Evolutionary conservation across 2,113 vertebrate species (phyloP), one percentile per base, ranked within the genome.

Genomic region (Oenanthe melanoleuca): DNA sequence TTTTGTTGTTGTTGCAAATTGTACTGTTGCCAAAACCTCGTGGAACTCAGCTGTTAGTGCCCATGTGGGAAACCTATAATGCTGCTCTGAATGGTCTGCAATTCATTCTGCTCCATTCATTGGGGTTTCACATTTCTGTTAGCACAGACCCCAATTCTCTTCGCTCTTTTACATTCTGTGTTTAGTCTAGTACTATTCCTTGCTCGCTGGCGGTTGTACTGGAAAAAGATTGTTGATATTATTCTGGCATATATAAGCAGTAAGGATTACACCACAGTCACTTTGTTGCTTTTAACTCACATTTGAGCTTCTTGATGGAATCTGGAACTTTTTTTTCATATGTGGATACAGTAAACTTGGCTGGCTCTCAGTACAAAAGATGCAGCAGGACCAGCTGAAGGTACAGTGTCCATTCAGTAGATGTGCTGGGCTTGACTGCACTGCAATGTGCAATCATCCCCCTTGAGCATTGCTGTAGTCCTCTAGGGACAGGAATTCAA

Each of bases 181-280:
- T 97, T 98, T 97, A 93, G 89, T 97, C 95, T 97, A 92, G 73
- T 83, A n/a, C 65, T 95, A 75, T 95, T 96, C 67, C 94, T 91
- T 29, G 84, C 50, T 86, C 47, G 53, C 87, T 96, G 94, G 95
- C 82, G 5, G 91, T 89, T 82, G 81, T 84, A 64, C 84, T 86
- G 91, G 82, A 85, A 75, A 89, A 86, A 92, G 86, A 42, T 33
- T 84, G 84, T 81, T 86, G 77, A 88, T 92, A 55, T 60, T 90
- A 94, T 95, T 94, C 67, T 89, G 74, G 87, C 87, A 94, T 80
- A 80, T 87, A 53, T 89, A 64, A 94, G 50, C 87, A 87, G 34
- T 80, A 84, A 91, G 60, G 81, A 92, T 89, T 75, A 96, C 44
- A 49, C 31, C 4, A 1, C 72, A 67, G 83, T 60, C 44, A 23